Evolutionary conservation across 2,797 vertebrate genomes (phyloP), one percentile per base, ranked within the genome.

Genomic region (Cynodonichthys magdalenae): DNA sequence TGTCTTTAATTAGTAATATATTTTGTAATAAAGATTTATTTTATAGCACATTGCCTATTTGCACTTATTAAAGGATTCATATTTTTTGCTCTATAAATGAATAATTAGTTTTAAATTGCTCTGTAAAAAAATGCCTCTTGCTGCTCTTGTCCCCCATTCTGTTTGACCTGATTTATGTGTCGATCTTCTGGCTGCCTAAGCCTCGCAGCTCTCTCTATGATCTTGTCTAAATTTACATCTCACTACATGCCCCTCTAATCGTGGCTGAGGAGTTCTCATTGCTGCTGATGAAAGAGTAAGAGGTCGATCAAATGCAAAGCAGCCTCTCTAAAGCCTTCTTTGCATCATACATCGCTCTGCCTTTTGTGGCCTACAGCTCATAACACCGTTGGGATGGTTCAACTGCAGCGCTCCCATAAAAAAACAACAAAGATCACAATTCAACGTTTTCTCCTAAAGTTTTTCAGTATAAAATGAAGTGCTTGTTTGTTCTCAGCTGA

Each of bases 181-280:
- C 71, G 61, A 77, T 79, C 74, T 77, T 80, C 69, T 73, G 69
- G 75, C 75, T 81, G 59, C 72, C 66, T 79, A 79, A 86, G 81
- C 83, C 78, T 80, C 2, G 57, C 78, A 82, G 82, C 79, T 75
- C 76, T 66, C 57, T 59, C 80, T 87, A 82, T 87, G 87, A 89
- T 87, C 82, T 84, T 82, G 79, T 87, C 82, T 82, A 77, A 82
- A 89, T 87, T 85, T 86, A 90, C 87, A 89, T 89, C 83, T 81
- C 68, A 82, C 84, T 78, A 82, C 84, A 87, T 79, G 83, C 69
- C 68, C 79, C 77, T 75, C 81, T 86, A 86, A 85, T 88, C 75
- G 68, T 74, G 48, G 76, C 79, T 69, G 79, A 83, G 78, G 69
- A 87, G 75, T 87, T 88, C 80, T 88, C 83, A 77, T 82, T 24